Evolutionary conservation across 1,140 invertebrate genomes (phyloP).

Genomic region (Eriocheir sinensis): DNA sequence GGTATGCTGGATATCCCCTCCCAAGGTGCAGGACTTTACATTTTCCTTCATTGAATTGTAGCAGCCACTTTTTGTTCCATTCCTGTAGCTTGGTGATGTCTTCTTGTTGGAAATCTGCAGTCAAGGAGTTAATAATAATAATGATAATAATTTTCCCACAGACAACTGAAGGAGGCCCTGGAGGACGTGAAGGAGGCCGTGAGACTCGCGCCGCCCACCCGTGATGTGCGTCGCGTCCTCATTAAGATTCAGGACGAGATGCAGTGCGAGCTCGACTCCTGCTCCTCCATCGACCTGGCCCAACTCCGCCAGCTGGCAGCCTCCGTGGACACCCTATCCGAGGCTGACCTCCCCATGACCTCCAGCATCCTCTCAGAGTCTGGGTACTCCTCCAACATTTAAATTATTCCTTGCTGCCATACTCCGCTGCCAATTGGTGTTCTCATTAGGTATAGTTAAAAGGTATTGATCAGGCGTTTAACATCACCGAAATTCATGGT

Average conservation of each 20-base stretch:
- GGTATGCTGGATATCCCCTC: too few relatives aligned
- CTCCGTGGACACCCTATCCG: conserved; percentile 84
- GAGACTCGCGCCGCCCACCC: conserved; percentile 83
- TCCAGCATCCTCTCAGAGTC: conserved; percentile 78
- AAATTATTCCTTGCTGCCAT: background rate
- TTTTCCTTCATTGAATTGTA: too few relatives aligned
- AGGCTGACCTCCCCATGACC: conserved; percentile 81
- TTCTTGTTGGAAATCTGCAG: too few relatives aligned
- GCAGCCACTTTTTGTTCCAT: too few relatives aligned
- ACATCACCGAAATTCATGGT: background rate
- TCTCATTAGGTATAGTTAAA: background rate
- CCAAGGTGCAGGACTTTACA: too few relatives aligned
- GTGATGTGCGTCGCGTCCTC: conserved; percentile 87
- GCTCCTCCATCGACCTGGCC: conserved; percentile 80
- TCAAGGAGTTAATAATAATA: too few relatives aligned
- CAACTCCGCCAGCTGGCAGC: conserved; percentile 80
- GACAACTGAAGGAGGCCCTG: conserved; percentile 85
- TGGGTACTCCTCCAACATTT: conserved; percentile 79
- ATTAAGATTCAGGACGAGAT: conserved; percentile 87
- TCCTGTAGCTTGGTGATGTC: too few relatives aligned
- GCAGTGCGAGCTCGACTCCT: conserved; percentile 79
- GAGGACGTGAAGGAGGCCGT: conserved; percentile 87
- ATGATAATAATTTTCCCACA: conserved; percentile 80
- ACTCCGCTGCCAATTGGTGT: background rate
- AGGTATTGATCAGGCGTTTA: background rate